phyloP scores from a whole-genome alignment of 2,797 vertebrate genomes.

The Poecilia picta region DNA sequence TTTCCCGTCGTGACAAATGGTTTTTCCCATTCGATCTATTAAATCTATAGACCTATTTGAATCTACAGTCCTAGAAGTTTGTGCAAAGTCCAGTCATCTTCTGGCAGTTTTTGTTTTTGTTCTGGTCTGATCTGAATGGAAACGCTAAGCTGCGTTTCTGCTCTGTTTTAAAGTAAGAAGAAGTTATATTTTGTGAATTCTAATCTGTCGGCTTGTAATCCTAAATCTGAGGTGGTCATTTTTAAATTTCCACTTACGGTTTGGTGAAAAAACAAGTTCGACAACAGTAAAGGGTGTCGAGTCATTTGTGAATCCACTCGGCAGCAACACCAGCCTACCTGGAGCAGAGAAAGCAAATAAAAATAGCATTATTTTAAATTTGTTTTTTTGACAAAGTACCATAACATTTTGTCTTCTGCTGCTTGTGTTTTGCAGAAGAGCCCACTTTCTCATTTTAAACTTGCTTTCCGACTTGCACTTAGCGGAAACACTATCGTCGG shows the following conservation, averaged over 20 bases:
- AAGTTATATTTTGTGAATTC: not conserved
- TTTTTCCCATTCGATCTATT: not conserved
- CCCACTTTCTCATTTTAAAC: conserved; percentile 20
- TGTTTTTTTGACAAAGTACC: not conserved
- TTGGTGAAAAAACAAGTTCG: not conserved
- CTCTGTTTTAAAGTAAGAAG: not conserved
- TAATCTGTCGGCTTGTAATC: not conserved
- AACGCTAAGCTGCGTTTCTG: not conserved
- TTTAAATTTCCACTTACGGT: not conserved
- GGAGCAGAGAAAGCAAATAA: not conserved
- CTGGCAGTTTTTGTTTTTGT: not conserved
- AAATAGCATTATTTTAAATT: not conserved
- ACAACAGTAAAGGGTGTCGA: not conserved
- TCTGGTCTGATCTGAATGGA: not conserved
- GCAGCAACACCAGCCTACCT: not conserved
- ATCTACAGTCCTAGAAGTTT: not conserved
- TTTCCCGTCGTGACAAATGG: not conserved
- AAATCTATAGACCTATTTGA: too few relatives aligned
- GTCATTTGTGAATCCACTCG: not conserved
- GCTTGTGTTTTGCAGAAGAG: not conserved
- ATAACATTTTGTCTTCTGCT: conserved; percentile 2
- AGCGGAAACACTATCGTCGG: conserved; percentile 24
- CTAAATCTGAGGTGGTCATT: not conserved
- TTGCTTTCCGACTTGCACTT: conserved; percentile 24
- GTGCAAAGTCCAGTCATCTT: not conserved